Conservation (phyloP, 2,113 vertebrate species). For the Podocnemis expansa region DNA sequence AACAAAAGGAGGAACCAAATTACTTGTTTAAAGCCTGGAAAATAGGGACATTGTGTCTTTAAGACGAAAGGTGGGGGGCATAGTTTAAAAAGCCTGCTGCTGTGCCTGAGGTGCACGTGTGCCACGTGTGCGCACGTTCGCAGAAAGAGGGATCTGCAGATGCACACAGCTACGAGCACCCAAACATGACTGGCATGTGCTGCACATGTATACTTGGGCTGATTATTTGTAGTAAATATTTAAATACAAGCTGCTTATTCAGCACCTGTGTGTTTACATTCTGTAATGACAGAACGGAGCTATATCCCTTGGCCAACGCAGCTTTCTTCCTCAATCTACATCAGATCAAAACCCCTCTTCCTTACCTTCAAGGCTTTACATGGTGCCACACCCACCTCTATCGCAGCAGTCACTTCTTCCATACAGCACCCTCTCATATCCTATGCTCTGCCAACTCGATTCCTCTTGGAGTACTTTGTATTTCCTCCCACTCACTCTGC, state of each 20-base stretch:
- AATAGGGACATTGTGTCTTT: background rate
- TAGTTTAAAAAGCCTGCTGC: background rate
- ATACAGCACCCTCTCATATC: background rate
- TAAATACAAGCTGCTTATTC: slow-evolving; percentile 36
- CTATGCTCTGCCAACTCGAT: background rate
- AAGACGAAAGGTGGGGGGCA: background rate
- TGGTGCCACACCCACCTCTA: fast-evolving
- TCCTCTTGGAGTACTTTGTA: background rate
- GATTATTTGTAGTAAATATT: slow-evolving; percentile 63
- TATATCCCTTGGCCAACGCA: slow-evolving; percentile 23
- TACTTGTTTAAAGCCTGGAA: background rate
- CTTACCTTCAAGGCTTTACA: fast-evolving
- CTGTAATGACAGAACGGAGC: slow-evolving; percentile 5
- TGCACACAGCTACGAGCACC: slow-evolving; percentile 3
- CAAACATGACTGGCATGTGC: background rate
- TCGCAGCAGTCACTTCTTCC: background rate
- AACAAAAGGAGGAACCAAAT: background rate
- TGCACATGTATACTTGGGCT: slow-evolving; percentile 2
- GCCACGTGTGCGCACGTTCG: no score
- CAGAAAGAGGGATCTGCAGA: background rate
- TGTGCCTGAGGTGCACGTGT: background rate
- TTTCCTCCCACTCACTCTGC: background rate
- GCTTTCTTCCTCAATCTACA: background rate
- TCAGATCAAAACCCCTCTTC: background rate
- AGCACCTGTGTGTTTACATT: slow-evolving; percentile 10